Conservation (phyloP, 1,140 invertebrate species). For the Drosophila busckii region DNA sequence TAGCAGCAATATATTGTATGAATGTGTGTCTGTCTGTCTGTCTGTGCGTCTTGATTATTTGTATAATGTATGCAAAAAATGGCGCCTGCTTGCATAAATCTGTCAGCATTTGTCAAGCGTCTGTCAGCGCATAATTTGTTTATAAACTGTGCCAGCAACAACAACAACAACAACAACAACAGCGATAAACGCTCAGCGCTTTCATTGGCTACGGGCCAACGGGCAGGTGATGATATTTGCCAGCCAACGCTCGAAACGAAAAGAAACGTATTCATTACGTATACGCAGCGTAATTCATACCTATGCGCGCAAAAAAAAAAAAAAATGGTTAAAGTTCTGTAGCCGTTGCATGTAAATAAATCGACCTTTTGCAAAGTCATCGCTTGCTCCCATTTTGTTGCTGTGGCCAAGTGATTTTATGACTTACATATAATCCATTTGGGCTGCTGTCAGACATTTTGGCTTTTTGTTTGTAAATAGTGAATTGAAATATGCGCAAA, state of each 20-base stretch:
- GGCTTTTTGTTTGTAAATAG: constrained; percentile 26
- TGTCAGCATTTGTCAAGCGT: constrained; percentile 50
- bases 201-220: constrained; percentile 26
- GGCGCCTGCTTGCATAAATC: constrained; percentile 36
- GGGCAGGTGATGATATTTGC: no score
- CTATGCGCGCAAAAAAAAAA: no score
- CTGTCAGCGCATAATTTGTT: constrained; percentile 55
- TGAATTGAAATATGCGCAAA: constrained; percentile 52
- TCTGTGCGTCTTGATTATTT: constrained; percentile 7
- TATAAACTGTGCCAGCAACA: no score
- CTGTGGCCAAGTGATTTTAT: constrained; percentile 41
- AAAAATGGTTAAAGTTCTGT: no score
- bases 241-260: no score
- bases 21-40: no score
- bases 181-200: constrained; percentile 15
- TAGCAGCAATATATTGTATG: no score
- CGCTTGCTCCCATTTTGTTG: constrained; percentile 7
- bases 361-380: constrained; percentile 20
- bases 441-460: constrained; percentile 6
- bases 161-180: no score
- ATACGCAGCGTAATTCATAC: no score
- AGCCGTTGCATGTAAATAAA: no score
- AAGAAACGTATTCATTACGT: no score
- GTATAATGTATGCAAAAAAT: constrained; percentile 30
- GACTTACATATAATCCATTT: constrained; percentile 28